A percentile compares a stretch with the other conserved stretches of the same genome.
Evolutionary conservation across 2,888 invertebrate genomes (phyloP).

Genomic region (Luperina testacea): DNA sequence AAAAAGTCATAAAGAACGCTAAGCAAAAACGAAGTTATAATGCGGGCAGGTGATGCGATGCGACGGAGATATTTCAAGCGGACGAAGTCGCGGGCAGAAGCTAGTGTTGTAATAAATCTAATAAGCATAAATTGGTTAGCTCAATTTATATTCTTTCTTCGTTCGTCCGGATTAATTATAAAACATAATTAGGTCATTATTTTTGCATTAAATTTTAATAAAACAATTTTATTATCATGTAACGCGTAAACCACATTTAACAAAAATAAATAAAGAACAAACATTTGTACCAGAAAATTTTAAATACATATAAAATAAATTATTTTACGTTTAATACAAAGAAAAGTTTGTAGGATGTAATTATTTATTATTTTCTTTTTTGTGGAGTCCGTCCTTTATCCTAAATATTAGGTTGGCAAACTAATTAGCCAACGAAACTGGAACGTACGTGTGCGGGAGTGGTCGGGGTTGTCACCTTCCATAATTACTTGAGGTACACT

Average conservation of each 20-base stretch:
- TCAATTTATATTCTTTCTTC: background rate
- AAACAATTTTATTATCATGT: background rate
- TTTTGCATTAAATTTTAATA: constrained; percentile 3
- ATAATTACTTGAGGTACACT: constrained; percentile 55
- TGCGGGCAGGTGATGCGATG: no score
- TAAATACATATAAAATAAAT: constrained; percentile 9
- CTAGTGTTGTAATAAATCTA: background rate
- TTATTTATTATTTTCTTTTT: constrained; percentile 37
- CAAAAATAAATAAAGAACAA: background rate
- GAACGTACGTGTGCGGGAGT: constrained; percentile 58
- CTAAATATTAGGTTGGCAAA: constrained; percentile 53
- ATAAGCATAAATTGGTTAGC: background rate
- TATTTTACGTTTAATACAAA: constrained; percentile 17
- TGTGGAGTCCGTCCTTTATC: constrained; percentile 37
- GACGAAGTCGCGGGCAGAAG: no score
- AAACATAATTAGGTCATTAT: background rate
- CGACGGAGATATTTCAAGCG: no score
- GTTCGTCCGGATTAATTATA: background rate
- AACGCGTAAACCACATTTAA: background rate
- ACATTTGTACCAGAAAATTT: constrained; percentile 14
- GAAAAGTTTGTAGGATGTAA: constrained; percentile 15
- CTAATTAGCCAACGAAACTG: constrained; percentile 63
- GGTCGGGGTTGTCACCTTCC: constrained; percentile 52
- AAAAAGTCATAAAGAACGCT: no score
- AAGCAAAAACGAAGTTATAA: no score